A percentile compares a stretch with the other conserved stretches of the same genome.
Evolutionary conservation across 2,797 vertebrate species (phyloP).

Genomic region (Ctenochaetus hawaiiensis): DNA sequence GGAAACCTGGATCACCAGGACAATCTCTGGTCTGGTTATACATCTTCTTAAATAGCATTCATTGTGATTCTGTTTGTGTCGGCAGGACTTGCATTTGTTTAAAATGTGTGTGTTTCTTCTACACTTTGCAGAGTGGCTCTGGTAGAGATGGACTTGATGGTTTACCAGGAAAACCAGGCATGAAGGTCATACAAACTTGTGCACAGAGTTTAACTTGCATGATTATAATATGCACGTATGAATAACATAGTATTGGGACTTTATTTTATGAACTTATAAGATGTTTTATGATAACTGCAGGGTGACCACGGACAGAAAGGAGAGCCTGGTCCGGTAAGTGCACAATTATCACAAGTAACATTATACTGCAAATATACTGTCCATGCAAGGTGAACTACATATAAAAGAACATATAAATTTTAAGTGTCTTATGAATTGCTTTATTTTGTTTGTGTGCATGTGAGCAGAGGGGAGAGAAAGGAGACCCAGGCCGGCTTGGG

Average conservation of each 20-base stretch:
- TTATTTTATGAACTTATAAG: background rate
- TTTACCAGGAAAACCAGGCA: constrained; percentile 76
- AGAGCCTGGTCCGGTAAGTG: constrained; percentile 81
- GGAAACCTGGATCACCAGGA: constrained; percentile 84
- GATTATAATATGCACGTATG: background rate
- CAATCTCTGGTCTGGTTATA: constrained; percentile 72
- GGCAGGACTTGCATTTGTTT: background rate
- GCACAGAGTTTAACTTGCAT: background rate
- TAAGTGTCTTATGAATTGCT: too few relatives aligned
- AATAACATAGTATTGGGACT: background rate
- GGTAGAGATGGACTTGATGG: constrained; percentile 76
- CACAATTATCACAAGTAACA: too few relatives aligned
- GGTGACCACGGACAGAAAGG: constrained; percentile 85
- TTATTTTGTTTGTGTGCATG: constrained; percentile 14
- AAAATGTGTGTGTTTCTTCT: background rate
- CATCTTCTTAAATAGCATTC: background rate
- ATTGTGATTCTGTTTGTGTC: background rate
- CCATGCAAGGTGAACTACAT: too few relatives aligned
- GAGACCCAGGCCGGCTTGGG: constrained; percentile 84
- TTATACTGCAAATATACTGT: too few relatives aligned
- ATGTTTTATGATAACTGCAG: constrained; percentile 65
- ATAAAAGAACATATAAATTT: too few relatives aligned
- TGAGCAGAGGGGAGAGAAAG: constrained; percentile 82
- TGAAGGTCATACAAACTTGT: constrained; percentile 76
- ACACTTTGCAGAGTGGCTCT: constrained; percentile 73